Percentiles rank a stretch among this genome's conserved stretches.
Conservation (phyloP, 2,113 vertebrate genomes). For the Halcyon senegalensis region DNA sequence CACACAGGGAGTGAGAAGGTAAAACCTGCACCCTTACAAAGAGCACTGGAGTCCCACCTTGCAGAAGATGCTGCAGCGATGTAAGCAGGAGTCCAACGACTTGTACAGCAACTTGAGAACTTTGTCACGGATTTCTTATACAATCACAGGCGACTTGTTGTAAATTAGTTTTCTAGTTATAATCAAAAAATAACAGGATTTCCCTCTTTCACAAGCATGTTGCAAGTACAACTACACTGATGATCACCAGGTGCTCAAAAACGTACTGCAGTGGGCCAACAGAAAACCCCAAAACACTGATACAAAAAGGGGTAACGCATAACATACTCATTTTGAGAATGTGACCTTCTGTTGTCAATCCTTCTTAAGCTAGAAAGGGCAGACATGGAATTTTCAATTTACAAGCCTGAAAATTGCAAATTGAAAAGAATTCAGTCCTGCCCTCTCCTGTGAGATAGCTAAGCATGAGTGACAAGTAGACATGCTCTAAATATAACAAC, state of each 20-base stretch:
- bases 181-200: background rate
- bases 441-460: conserved; percentile 6
- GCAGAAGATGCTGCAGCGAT: background rate
- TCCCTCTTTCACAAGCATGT: background rate
- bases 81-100: background rate
- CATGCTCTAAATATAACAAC: conserved; percentile 4
- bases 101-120: background rate
- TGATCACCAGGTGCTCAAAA: background rate
- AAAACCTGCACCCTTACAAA: background rate
- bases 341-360: conserved; percentile 1
- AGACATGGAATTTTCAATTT: conserved; percentile 40
- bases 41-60: background rate
- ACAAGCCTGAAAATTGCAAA: conserved; percentile 38
- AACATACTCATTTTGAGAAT: background rate
- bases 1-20: background rate
- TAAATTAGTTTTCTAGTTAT: background rate
- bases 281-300: background rate
- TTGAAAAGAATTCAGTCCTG: conserved; percentile 33
- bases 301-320: background rate
- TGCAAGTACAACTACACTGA: background rate
- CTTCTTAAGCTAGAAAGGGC: conserved; percentile 17
- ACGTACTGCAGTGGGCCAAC: background rate
- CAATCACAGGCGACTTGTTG: background rate
- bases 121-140: background rate
- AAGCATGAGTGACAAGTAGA: conserved; percentile 3